Conservation (phyloP, 2,888 invertebrate species). For the Tachina fera region DNA sequence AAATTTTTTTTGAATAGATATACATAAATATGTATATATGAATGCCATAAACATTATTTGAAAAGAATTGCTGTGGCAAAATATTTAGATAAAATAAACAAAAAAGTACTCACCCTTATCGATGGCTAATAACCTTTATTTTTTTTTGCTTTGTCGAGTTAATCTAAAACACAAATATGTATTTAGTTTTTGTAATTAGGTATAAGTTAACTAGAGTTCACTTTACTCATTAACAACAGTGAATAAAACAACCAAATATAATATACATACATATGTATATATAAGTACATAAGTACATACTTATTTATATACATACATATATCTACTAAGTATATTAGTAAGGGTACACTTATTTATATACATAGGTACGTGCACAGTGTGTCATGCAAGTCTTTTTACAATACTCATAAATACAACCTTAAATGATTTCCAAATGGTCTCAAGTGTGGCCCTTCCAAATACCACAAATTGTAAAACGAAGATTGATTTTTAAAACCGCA, state of each 20-base stretch:
- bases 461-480: too few relatives aligned
- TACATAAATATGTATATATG: neutral
- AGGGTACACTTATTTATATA: neutral
- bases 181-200: conserved; percentile 29
- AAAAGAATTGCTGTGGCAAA: conserved; percentile 1
- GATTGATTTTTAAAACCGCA: too few relatives aligned
- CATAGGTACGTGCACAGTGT: neutral
- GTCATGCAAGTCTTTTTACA: neutral
- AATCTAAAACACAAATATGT: conserved; percentile 24
- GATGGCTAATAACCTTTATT: conserved; percentile 3
- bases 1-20: neutral
- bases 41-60: conserved; percentile 4
- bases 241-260: neutral
- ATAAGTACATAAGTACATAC: neutral
- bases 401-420: neutral
- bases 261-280: neutral
- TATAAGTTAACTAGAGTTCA: neutral
- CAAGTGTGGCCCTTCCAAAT: too few relatives aligned
- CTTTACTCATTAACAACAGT: conserved; percentile 5
- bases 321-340: too few relatives aligned
- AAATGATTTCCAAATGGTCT: neutral
- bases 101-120: conserved; percentile 58
- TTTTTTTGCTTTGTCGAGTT: neutral
- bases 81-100: neutral
- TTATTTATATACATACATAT: neutral